Conservation (phyloP, 1,140 invertebrate species). For the Agraylea sexmaculata region DNA sequence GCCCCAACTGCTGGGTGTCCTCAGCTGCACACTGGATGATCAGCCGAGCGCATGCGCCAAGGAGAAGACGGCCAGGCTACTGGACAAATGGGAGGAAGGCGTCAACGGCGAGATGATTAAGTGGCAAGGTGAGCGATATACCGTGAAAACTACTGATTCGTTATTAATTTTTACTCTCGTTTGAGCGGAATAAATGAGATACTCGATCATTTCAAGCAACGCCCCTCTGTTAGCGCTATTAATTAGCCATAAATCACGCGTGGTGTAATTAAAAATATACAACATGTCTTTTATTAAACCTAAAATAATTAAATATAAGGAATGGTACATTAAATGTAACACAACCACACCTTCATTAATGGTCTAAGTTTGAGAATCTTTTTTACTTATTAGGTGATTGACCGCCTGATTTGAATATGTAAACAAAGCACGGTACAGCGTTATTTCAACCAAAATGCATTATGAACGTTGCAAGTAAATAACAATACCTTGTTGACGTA, state of each 20-base stretch:
- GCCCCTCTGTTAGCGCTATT: not conserved
- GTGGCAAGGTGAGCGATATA: constrained; percentile 15
- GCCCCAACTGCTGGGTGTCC: not conserved
- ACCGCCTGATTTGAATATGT: too few species aligned
- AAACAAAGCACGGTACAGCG: too few species aligned
- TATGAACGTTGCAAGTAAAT: too few species aligned
- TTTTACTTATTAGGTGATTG: too few species aligned
- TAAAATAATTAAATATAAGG: not conserved
- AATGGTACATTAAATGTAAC: too few species aligned
- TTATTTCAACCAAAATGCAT: too few species aligned
- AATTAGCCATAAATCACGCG: not conserved
- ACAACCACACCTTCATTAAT: too few species aligned
- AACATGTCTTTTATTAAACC: not conserved
- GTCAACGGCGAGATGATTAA: constrained; percentile 9
- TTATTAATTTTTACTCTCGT: not conserved
- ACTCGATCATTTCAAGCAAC: not conserved
- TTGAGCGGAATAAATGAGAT: not conserved
- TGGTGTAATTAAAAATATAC: not conserved
- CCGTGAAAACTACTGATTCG: not conserved
- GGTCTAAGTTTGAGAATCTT: too few species aligned
- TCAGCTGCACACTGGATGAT: constrained; percentile 10
- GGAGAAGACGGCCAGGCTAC: constrained; percentile 11
- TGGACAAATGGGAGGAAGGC: constrained; percentile 14
- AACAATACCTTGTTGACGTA: too few species aligned
- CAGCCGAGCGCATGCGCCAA: constrained; percentile 13